Evolutionary conservation across 2,113 vertebrate species (phyloP).

Genomic region (Poecilia latipinna): DNA sequence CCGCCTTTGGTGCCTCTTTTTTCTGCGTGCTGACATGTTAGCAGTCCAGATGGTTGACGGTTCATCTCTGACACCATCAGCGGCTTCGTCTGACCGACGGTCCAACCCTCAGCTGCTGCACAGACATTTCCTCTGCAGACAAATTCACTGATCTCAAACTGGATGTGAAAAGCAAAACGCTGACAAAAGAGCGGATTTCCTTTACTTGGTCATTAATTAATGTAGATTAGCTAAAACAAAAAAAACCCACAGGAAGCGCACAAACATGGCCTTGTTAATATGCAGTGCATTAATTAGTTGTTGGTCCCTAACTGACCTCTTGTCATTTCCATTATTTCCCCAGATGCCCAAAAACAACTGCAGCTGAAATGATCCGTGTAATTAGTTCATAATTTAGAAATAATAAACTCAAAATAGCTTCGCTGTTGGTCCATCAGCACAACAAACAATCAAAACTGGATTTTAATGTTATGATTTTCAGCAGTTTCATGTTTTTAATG

Average conservation of each 20-base stretch:
- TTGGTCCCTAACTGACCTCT: neutral
- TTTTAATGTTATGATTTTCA: neutral
- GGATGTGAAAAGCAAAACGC: neutral
- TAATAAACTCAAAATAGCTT: neutral
- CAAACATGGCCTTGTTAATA: slow-evolving; percentile 5
- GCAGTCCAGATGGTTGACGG: slow-evolving; percentile 41
- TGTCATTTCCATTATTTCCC: slow-evolving; percentile 1
- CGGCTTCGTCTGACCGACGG: slow-evolving; percentile 34
- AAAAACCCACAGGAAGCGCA: neutral
- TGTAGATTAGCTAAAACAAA: neutral
- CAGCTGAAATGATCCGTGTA: slow-evolving; percentile 2
- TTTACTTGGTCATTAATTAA: neutral
- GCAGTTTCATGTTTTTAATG: neutral
- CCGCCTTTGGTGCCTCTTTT: neutral
- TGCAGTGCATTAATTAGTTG: neutral
- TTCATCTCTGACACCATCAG: slow-evolving; percentile 39
- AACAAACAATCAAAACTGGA: neutral
- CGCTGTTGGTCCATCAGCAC: neutral
- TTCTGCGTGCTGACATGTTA: slow-evolving; percentile 2
- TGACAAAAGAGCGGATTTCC: neutral
- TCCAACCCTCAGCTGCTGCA: slow-evolving; percentile 20
- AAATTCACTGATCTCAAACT: slow-evolving; percentile 1
- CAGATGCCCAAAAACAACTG: neutral
- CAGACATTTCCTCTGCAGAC: slow-evolving; percentile 1
- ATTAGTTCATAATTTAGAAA: neutral